phyloP scores from a whole-genome alignment of 2,888 invertebrate species.

The Bellardia bayeri region DNA sequence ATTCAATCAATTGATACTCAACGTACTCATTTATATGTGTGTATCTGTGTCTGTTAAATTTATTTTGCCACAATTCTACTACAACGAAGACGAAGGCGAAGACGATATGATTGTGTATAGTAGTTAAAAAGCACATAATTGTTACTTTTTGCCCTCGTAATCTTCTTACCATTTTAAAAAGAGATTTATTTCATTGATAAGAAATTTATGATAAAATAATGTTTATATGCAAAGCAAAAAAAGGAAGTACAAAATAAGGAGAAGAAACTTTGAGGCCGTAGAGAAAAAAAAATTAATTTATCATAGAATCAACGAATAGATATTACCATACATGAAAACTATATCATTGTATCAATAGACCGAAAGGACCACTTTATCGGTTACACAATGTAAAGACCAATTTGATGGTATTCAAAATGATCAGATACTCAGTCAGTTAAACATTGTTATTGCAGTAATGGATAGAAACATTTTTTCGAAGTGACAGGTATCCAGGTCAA shows the following conservation, averaged over 20 bases:
- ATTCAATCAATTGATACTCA: constrained; percentile 69
- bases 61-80: constrained; percentile 2
- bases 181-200: constrained; percentile 73
- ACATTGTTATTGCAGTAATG: too few relatives aligned
- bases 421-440: too few relatives aligned
- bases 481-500: too few relatives aligned
- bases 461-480: too few relatives aligned
- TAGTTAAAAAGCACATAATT: constrained; percentile 67
- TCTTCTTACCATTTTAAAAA: constrained; percentile 67
- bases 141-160: constrained; percentile 53
- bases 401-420: too few relatives aligned
- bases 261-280: background rate
- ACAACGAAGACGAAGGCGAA: background rate
- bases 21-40: background rate
- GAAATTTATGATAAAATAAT: constrained; percentile 72
- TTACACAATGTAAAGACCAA: too few relatives aligned
- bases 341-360: background rate
- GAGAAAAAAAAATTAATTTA: background rate
- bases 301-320: background rate
- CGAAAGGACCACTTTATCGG: too few relatives aligned
- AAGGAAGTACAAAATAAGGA: constrained; percentile 4
- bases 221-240: constrained; percentile 16
- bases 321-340: constrained; percentile 7
- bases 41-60: constrained; percentile 20
- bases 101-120: constrained; percentile 31